Base-by-base conservation (phyloP, 2,888 invertebrate genomes). In the Pollenia griseotomentosa region DNA sequence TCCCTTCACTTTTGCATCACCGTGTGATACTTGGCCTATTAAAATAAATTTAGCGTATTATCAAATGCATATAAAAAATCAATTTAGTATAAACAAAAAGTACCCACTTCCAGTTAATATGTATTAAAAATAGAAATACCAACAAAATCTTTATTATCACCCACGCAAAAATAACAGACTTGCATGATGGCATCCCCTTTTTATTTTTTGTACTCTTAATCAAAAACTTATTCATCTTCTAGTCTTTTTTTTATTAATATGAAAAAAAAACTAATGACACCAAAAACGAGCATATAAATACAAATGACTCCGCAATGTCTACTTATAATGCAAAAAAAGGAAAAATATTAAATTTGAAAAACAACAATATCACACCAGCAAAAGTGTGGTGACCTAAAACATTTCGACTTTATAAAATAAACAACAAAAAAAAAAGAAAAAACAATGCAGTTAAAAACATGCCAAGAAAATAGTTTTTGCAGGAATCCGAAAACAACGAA, bases 301-400 rank as follows among this genome's bases (percentile, higher is more conserved):
- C 40, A 73, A 53, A 80, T 59, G 87, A 84, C 87, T 87, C 87
- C 87, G 33, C 11, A 51, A 51, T 84, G 87, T 84, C 87, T 87
- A 53, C 81, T 74, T 84, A 14, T 40, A 83, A 71, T 42, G 10
- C n/a, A 40, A 68, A 63, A 53, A 40, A 55, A 55, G 19, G 16
- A n/a, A 12, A 23, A 12, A 57, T 2, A 57, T 12, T 55, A 57
- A 46, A 55, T 14, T 53, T 6, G 33, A 48, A 48, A 44, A 55
- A 44, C 44, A 78, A 70, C 61, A 71, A 61, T 65, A 53, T 23
- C 42, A 48, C 9, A 78, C 46, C 55, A 73, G 53, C 33, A 70
- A 80, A 75, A 83, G 71, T 80, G 68, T 77, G 85, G 63, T 87
- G 85, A 87, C 87, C 87, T 87, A 85, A 87, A 87, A 85, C 65